phyloP scores from a whole-genome alignment of 2,888 invertebrate genomes.

The Cerceris rybyensis region DNA sequence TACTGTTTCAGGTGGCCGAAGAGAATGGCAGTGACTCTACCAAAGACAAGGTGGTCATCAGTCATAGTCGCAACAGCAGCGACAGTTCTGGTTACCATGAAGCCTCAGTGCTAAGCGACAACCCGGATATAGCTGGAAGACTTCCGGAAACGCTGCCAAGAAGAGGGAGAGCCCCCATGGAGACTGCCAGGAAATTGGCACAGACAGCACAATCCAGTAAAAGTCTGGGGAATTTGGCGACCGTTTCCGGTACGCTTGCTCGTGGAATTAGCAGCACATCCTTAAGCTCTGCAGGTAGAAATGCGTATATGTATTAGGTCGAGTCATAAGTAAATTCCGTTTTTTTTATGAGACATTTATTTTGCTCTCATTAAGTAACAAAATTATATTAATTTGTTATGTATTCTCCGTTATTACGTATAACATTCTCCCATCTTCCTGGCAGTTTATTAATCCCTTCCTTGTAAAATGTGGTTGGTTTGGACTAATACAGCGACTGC shows the following conservation, averaged over 20 bases:
- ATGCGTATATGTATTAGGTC: no score
- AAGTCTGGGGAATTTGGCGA: slow-evolving; percentile 77
- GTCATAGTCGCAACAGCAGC: slow-evolving; percentile 88
- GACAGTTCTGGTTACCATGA: slow-evolving; percentile 90
- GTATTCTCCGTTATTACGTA: no score
- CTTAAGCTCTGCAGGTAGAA: slow-evolving; percentile 77
- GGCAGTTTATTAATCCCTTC: no score
- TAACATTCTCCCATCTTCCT: no score
- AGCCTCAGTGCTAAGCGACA: slow-evolving; percentile 86
- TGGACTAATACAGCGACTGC: no score
- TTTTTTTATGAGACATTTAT: no score
- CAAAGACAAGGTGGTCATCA: slow-evolving; percentile 83
- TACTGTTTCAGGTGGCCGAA: slow-evolving; percentile 24
- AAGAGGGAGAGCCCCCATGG: slow-evolving; percentile 75
- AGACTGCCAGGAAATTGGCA: slow-evolving; percentile 74
- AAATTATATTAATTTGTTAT: no score
- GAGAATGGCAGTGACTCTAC: slow-evolving; percentile 49
- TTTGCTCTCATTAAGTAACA: no score
- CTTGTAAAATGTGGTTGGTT: no score
- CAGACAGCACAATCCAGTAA: slow-evolving; percentile 79
- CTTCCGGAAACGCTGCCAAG: slow-evolving; percentile 80
- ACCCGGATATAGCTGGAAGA: slow-evolving; percentile 81
- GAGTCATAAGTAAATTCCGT: no score
- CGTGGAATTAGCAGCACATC: slow-evolving; percentile 77
- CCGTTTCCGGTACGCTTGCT: slow-evolving; percentile 63